phyloP scores from a whole-genome alignment of 2,888 invertebrate genomes.

The Drosophila neonasuta region DNA sequence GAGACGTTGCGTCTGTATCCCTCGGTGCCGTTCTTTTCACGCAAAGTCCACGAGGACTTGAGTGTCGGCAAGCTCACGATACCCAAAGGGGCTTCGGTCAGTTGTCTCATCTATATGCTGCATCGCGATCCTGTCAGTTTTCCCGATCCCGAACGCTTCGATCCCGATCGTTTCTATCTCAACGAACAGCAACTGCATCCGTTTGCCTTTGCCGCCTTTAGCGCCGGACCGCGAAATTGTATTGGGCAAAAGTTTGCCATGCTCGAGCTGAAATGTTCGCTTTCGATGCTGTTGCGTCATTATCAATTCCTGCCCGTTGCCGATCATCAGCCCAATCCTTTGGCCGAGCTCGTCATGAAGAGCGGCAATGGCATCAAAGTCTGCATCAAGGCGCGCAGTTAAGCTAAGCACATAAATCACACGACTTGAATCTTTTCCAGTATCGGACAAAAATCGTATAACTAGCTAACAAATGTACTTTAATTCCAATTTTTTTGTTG shows the following conservation, averaged over 20 bases:
- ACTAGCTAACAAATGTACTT: no score
- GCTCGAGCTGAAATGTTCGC: slow-evolving; percentile 79
- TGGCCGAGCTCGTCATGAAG: slow-evolving; percentile 79
- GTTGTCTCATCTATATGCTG: slow-evolving; percentile 81
- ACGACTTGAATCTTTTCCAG: slow-evolving; percentile 1
- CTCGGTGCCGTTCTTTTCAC: slow-evolving; percentile 83
- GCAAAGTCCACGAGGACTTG: slow-evolving; percentile 82
- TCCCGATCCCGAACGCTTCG: slow-evolving; percentile 82
- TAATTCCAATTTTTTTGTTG: background rate
- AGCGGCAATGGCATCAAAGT: slow-evolving; percentile 80
- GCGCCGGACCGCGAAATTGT: slow-evolving; percentile 81
- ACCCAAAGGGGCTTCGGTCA: slow-evolving; percentile 81
- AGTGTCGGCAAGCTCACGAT: slow-evolving; percentile 80
- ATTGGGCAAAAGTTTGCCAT: slow-evolving; percentile 82
- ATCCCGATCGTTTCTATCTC: slow-evolving; percentile 79
- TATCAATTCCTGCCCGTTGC: slow-evolving; percentile 79
- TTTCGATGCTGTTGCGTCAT: slow-evolving; percentile 76
- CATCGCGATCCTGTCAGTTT: slow-evolving; percentile 83
- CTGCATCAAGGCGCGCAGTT: slow-evolving; percentile 66
- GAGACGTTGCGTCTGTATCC: slow-evolving; percentile 84
- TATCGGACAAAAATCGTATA: slow-evolving; percentile 2
- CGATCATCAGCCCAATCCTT: slow-evolving; percentile 67
- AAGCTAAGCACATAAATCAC: background rate
- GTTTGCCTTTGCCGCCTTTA: slow-evolving; percentile 80
- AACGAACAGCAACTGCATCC: slow-evolving; percentile 76